These are phyloP conservation scores for Eidolon helvum DNA, from an alignment of 2,113 vertebrate genomes.

Conservation along the genomic window DNA sequence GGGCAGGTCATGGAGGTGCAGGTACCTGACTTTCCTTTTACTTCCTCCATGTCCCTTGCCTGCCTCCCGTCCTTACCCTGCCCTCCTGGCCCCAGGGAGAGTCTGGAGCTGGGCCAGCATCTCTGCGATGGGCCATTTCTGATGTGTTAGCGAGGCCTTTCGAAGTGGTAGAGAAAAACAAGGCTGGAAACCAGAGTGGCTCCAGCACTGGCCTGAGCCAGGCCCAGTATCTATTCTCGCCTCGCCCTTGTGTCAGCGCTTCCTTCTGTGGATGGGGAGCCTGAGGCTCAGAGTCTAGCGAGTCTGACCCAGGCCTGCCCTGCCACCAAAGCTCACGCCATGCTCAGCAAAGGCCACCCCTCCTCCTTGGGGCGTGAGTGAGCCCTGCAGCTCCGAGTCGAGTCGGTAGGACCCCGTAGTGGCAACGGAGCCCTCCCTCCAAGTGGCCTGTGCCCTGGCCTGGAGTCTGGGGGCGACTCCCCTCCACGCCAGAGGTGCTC, in stretches of 20 bases:
- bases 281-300: background rate
- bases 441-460: background rate
- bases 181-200: background rate
- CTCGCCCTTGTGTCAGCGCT: too few relatives aligned
- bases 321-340: fast-evolving
- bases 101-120: background rate
- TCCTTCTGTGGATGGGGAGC: background rate
- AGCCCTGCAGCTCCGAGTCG: background rate
- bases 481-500: background rate
- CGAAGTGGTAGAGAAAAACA: background rate
- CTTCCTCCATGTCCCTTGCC: background rate
- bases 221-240: background rate
- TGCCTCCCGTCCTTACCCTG: background rate
- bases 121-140: background rate
- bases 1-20: background rate
- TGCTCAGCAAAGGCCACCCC: background rate
- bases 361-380: background rate
- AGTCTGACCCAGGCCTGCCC: background rate
- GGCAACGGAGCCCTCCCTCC: background rate
- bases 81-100: background rate
- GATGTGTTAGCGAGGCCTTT: background rate
- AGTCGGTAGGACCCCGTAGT: fast-evolving
- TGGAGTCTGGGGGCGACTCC: background rate
- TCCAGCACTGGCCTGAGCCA: background rate
- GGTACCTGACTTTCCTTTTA: background rate